Conservation (phyloP, 2,797 vertebrate species). For the Clarias platycephalus region DNA sequence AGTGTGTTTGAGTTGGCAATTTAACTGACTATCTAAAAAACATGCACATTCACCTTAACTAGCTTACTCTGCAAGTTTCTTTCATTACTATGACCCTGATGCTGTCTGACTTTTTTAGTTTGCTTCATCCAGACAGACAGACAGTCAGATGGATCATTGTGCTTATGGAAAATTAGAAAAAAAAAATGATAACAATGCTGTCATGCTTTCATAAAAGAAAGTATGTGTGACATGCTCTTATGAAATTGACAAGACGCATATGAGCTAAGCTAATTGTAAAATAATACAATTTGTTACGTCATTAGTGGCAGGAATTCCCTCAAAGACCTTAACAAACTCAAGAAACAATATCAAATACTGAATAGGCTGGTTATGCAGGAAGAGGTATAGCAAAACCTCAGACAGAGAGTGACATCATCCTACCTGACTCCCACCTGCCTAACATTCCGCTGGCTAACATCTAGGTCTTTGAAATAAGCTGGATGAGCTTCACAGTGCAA, state of each 20-base stretch:
- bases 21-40: not conserved
- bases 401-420: not conserved
- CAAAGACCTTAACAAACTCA: not conserved
- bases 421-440: not conserved
- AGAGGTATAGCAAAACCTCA: not conserved
- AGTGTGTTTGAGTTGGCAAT: too few relatives aligned
- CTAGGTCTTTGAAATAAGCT: constrained; percentile 9
- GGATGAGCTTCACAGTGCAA: constrained; percentile 1
- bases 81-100: not conserved
- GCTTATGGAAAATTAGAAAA: not conserved
- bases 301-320: not conserved
- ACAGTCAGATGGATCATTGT: not conserved
- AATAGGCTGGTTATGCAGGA: not conserved
- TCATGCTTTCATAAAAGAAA: not conserved
- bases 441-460: not conserved
- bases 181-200: not conserved
- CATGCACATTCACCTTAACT: not conserved
- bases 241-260: not conserved
- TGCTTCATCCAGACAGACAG: not conserved
- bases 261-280: not conserved
- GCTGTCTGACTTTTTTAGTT: not conserved
- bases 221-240: not conserved
- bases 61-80: not conserved
- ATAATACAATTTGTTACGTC: not conserved
- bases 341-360: constrained; percentile 2